Base-by-base conservation (phyloP, 2,888 invertebrate species). In the Cheilosia pagana region DNA sequence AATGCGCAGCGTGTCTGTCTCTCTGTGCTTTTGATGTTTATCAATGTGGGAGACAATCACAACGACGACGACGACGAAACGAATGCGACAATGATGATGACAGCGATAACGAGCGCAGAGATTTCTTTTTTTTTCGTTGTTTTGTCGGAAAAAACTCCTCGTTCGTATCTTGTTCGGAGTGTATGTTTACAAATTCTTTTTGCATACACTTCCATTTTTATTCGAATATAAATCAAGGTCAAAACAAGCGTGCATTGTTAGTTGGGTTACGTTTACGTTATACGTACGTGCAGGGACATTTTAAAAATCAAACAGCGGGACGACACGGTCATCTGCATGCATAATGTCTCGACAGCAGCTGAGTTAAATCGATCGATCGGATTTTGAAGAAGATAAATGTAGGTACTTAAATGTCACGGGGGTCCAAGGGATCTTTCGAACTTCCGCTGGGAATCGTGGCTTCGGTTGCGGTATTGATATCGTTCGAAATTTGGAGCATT, bases 41-140 rank as follows among this genome's bases (percentile, higher is more conserved):
- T 83, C 74, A 83, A 78, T 83, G 78, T 83, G 82, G 82, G 78
- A 83, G 82, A 83, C 82, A 83, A 78, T 62, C 31, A 23, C 45
- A 48, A 52, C 39, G 72, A 63, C 45, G 45, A 67, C 53, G 8
- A 12, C 28, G 14, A 21, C 21, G 21, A 10, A 23, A 55, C 68
- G 70, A 70, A 43, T 45, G 52, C 60, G 68, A 81, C 74, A 74
- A 68, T 59, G 60, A 71, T 72, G 78, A 74, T 68, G 78, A 78
- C 71, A 82, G 68, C 78, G 78, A 78, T 78, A 59, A 60, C 41
- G 57, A 60, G 41, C 14, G 41, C 14, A 41, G 25, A 28, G 41
- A 71, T 31, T 71, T 70, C 19, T 48, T 70, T 12, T 48, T 43
- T 31, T 12, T 6, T 5, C 16, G 52, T 59, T 70, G 52, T 50